Base-by-base conservation (phyloP, 2,888 invertebrate genomes). In the Acleris emargana region DNA sequence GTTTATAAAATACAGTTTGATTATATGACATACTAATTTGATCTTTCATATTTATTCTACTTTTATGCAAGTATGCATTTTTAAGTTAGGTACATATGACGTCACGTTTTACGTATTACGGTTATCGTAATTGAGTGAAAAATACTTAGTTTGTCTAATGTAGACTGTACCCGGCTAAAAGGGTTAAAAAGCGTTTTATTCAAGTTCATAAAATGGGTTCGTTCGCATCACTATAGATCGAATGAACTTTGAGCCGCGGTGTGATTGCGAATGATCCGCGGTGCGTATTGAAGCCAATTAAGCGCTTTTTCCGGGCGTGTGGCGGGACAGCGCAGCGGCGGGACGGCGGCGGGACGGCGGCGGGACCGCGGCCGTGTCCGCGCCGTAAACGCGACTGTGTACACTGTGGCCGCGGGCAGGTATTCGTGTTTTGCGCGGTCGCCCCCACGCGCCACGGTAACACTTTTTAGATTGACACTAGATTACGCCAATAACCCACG, bases 291-390 rank as follows among this genome's bases (percentile, higher is more conserved):
- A 72, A 79, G 79, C 83, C 89, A 90, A 91, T 91, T 89, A 89
- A 88, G 86, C 83, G 84, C 84, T 91, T 91, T 91, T 91, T 91
- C 89, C 88, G 82, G 86, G 75, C 80, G 82, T 84, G 75, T 84
- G 13, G 11, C 38, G 38, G 38, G 38, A 22, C 59, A 59, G 59
- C 86, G 86, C 38, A 74, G 78, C 83, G 82, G 84, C 84, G 88
- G 85, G 82, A 79, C 69, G 71, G 73, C 67, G 54, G 59, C 67
- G 54, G 32, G 53, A 32, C 59, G 50, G 59, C 86, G 87, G 88
- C 45, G 45, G 45, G 45, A n/a, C 47, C 75, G 78, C 83, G 82
- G 84, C 86, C 84, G 88, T 86, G 83, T 79, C 69, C 71, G 73
- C 67, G 54, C 59, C 67, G 54, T 28, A 38, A 62, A 51, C 58